Evolutionary conservation across 2,888 invertebrate species (phyloP).

Genomic region (Athrips mouffetella): DNA sequence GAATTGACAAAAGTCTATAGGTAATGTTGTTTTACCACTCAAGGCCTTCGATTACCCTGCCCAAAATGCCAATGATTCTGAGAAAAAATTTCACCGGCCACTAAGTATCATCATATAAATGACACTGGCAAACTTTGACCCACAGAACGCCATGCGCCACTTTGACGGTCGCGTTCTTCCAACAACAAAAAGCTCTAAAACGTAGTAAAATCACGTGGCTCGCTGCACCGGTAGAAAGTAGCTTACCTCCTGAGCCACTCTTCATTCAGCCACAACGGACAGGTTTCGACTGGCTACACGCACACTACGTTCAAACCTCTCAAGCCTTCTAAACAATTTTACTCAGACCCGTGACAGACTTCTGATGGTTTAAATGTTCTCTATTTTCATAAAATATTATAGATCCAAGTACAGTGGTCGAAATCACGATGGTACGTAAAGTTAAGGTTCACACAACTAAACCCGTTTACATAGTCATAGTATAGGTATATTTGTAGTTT

Average conservation of each 20-base stretch:
- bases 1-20: too few relatives aligned
- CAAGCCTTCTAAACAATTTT: slow-evolving; percentile 27
- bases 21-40: too few relatives aligned
- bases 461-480: slow-evolving; percentile 37
- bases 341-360: neutral
- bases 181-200: slow-evolving; percentile 23
- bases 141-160: too few relatives aligned
- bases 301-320: slow-evolving; percentile 43
- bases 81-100: too few relatives aligned
- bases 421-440: neutral
- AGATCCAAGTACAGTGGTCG: neutral
- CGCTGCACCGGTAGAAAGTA: slow-evolving; percentile 68
- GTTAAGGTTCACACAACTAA: neutral
- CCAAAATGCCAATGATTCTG: too few relatives aligned
- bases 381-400: neutral
- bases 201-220: slow-evolving; percentile 49
- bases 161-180: neutral
- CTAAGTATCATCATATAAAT: too few relatives aligned
- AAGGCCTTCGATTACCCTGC: too few relatives aligned
- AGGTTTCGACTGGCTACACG: slow-evolving; percentile 64
- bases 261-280: slow-evolving; percentile 71
- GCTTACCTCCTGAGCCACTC: slow-evolving; percentile 71
- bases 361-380: too few relatives aligned
- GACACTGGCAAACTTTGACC: neutral
- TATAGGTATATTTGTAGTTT: too few relatives aligned